Percentiles rank a stretch among this genome's conserved stretches.
phyloP scores from a whole-genome alignment of 2,888 invertebrate species.

The Oscheius sp. region DNA sequence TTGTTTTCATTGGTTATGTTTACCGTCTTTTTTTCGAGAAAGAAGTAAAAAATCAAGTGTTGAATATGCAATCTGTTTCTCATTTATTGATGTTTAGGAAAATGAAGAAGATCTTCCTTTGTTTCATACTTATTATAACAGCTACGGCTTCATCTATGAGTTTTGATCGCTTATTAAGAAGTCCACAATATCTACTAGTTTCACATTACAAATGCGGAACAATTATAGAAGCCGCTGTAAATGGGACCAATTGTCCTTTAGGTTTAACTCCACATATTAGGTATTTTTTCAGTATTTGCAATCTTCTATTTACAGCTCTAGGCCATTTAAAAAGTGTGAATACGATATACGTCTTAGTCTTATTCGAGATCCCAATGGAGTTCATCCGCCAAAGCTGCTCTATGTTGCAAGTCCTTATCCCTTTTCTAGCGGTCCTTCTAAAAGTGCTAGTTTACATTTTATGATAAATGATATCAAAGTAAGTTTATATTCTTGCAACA shows the following conservation, averaged over 20 bases:
- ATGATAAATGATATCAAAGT: background rate
- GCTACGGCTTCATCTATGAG: background rate
- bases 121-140: too few species aligned
- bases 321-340: background rate
- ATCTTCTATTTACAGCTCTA: background rate
- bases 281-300: background rate
- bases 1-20: too few species aligned
- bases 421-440: too few species aligned
- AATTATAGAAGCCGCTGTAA: background rate
- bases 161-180: background rate
- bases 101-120: too few species aligned
- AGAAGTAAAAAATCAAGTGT: too few species aligned
- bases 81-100: too few species aligned
- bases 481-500: background rate
- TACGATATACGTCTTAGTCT: background rate
- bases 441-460: background rate
- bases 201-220: constrained; percentile 10
- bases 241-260: background rate
- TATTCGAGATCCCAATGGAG: background rate
- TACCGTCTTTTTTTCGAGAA: too few species aligned
- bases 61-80: too few species aligned
- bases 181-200: constrained; percentile 11
- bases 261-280: constrained; percentile 12
- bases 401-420: too few species aligned
- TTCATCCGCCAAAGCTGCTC: constrained; percentile 7